Conservation (phyloP, 2,888 invertebrate species). For the Charanyca ferruginea region DNA sequence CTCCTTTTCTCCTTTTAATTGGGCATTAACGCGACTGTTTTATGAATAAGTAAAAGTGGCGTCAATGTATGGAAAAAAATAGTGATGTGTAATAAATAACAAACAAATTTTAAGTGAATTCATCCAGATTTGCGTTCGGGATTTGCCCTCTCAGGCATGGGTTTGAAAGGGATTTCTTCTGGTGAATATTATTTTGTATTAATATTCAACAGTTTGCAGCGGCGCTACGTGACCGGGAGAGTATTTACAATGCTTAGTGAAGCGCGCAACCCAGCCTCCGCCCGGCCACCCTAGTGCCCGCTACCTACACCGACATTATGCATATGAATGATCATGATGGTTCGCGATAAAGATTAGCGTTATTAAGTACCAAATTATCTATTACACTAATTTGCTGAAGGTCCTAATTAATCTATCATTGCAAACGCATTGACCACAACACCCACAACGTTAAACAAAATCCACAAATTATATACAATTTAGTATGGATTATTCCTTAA, state of each 20-base stretch:
- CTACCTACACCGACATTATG: conserved; percentile 71
- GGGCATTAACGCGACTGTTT: too few relatives aligned
- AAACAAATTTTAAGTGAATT: conserved; percentile 24
- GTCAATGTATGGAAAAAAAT: neutral
- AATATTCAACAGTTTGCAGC: conserved; percentile 89
- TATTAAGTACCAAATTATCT: conserved; percentile 42
- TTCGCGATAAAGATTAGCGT: conserved; percentile 51
- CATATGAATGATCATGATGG: conserved; percentile 72
- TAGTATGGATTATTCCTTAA: conserved; percentile 1
- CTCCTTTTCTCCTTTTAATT: too few relatives aligned
- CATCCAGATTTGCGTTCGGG: conserved; percentile 49
- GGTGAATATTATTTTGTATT: conserved; percentile 84
- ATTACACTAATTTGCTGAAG: conserved; percentile 24
- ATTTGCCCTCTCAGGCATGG: conserved; percentile 73
- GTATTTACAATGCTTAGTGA: conserved; percentile 88
- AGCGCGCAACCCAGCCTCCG: conserved; percentile 77
- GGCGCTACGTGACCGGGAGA: conserved; percentile 85
- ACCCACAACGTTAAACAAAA: neutral
- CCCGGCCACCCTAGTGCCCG: conserved; percentile 63
- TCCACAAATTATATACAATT: conserved; percentile 14
- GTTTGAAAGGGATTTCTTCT: conserved; percentile 77
- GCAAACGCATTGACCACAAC: too few relatives aligned
- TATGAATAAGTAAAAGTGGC: too few relatives aligned
- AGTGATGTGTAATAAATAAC: neutral
- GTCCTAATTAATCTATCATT: conserved; percentile 3